Evolutionary conservation across 2,113 vertebrate species (phyloP).

Genomic region (Thinocorus orbignyianus): DNA sequence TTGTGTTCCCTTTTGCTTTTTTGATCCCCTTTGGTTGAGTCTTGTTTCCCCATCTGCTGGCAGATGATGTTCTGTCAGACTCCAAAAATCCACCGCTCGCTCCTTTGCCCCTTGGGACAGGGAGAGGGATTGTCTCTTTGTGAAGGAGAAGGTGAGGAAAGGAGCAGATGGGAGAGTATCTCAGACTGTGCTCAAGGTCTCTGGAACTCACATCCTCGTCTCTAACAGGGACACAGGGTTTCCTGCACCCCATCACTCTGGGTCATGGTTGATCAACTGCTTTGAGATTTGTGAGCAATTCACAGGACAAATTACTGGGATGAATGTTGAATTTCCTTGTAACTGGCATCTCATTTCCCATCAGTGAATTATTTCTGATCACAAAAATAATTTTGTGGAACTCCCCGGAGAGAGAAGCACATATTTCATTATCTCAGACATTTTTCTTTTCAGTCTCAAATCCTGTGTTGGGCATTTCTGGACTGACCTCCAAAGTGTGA

Average conservation of each 20-base stretch:
- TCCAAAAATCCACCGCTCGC: not conserved
- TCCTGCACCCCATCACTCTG: not conserved
- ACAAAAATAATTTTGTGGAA: not conserved
- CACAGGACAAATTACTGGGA: not conserved
- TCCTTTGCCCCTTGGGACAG: not conserved
- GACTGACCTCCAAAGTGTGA: not conserved
- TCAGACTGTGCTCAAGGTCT: not conserved
- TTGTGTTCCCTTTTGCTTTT: not conserved
- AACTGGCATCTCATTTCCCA: constrained; percentile 1
- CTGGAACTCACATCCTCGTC: not conserved
- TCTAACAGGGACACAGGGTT: not conserved
- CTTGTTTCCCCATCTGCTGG: not conserved
- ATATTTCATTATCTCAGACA: not conserved
- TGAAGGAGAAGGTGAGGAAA: not conserved
- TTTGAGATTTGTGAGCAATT: not conserved
- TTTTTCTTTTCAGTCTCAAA: not conserved
- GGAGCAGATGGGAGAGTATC: not conserved
- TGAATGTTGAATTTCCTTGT: not conserved
- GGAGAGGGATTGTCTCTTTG: not conserved
- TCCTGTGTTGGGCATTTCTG: not conserved
- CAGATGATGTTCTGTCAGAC: not conserved
- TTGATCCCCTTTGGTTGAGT: not conserved
- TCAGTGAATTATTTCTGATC: constrained; percentile 8
- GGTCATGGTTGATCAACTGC: not conserved
- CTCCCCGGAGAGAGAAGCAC: not conserved